phyloP scores from a whole-genome alignment of 2,113 vertebrate species.

The Sapajus apella region DNA sequence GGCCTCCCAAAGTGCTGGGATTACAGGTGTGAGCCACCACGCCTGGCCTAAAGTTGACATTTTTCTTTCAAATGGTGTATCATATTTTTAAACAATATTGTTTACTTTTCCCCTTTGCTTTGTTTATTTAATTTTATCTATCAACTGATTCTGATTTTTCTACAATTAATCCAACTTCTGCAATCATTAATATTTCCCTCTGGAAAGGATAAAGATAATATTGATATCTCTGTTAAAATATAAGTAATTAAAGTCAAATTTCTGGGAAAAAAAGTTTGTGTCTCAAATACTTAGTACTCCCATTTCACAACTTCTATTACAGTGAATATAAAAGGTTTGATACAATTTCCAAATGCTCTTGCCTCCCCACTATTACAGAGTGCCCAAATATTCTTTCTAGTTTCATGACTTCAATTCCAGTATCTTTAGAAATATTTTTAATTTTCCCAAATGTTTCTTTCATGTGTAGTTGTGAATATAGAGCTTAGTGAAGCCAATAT shows the following conservation, averaged over 20 bases:
- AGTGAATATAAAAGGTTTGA: not conserved
- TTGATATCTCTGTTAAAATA: not conserved
- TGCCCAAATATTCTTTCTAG: not conserved
- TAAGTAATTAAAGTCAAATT: not conserved
- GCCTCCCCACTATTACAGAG: not conserved
- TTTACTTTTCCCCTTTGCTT: not conserved
- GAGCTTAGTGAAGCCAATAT: not conserved
- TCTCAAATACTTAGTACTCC: not conserved
- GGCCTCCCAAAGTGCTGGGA: too few relatives aligned
- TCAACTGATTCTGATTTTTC: not conserved
- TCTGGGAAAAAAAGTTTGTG: not conserved
- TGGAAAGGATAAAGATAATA: not conserved
- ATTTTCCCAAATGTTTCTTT: not conserved
- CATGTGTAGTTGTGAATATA: not conserved
- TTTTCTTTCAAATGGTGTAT: not conserved
- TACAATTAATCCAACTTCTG: not conserved
- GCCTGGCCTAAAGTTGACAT: too few relatives aligned
- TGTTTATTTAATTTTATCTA: not conserved
- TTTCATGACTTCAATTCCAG: not conserved
- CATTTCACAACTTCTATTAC: not conserved
- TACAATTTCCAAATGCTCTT: not conserved
- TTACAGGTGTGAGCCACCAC: too few relatives aligned
- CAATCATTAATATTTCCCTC: not conserved
- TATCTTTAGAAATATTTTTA: not conserved
- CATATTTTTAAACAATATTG: not conserved